A percentile compares a stretch with the other conserved stretches of the same genome.
These are phyloP conservation scores for Lucilia sericata DNA, from an alignment of 1,140 invertebrate genomes.

Conservation along the genomic window DNA sequence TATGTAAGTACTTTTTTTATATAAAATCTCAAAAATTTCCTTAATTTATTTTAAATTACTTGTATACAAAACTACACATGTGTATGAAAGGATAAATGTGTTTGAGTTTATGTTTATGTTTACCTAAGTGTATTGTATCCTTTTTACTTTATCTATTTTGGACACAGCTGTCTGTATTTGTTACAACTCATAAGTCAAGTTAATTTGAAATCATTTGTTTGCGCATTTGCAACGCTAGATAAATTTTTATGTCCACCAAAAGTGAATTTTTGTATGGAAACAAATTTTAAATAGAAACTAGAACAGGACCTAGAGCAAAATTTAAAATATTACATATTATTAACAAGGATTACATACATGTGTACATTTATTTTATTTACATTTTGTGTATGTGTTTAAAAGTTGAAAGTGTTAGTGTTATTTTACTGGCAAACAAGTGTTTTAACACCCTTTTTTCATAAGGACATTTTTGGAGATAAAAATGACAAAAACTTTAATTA, in stretches of 20 bases:
- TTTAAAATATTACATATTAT: conserved; percentile 32
- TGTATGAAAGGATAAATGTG: background rate
- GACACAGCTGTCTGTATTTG: conserved; percentile 60
- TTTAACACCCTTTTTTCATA: background rate
- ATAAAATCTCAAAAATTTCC: conserved; percentile 15
- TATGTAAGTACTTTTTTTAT: background rate
- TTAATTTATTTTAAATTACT: conserved; percentile 27
- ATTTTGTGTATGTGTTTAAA: background rate
- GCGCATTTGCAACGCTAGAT: conserved; percentile 62
- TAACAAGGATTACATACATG: conserved; percentile 30
- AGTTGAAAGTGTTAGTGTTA: background rate
- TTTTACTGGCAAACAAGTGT: background rate
- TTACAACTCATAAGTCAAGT: conserved; percentile 67
- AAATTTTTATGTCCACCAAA: conserved; percentile 51
- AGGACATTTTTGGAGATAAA: no score
- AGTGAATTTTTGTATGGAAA: background rate
- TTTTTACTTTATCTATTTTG: conserved; percentile 26
- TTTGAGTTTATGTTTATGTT: background rate
- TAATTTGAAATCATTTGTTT: conserved; percentile 65
- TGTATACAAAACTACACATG: conserved; percentile 1
- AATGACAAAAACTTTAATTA: background rate
- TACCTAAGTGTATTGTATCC: background rate
- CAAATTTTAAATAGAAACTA: background rate
- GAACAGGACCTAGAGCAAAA: background rate
- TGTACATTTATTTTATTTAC: conserved; percentile 21